Evolutionary conservation across 1,140 invertebrate species (phyloP), one percentile per base, ranked within the genome.

Genomic region (Drosophila virilis): DNA sequence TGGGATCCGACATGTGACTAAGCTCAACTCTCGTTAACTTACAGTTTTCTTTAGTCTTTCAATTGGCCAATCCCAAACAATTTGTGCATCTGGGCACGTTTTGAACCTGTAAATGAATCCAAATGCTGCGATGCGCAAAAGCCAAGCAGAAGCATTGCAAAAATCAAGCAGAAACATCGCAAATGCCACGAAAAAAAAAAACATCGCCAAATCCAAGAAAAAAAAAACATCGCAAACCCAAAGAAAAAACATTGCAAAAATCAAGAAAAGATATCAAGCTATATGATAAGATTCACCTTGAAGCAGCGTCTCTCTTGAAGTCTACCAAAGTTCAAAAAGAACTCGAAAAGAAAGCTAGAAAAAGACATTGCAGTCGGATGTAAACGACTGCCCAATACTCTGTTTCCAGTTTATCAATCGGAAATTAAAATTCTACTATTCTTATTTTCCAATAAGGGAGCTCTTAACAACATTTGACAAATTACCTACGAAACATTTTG

Each of bases 71-170:
- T 6, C 38, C 38, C 9, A 6, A 12, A 6, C 38, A 40, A 40
- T 40, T 40, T 40, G 12, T 42, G 40, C 38, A 42, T 17, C 48
- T 60, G 46, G 33, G 32, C 55, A 33, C 46, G 48, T 64, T 70
- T 60, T 40, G 52, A 32, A 10, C 17, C 17, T 46, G 43, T 22
- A 6, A 22, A 10, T 15, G 15, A 10, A 17, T 46, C 5, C 1
- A 46, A 46, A 8, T 65, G 74, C 57, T 59, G 54, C 43, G 48
- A 71, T 46, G 66, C 54, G 50, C 75, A 55, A 43, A 71, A 66
- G 28, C 52, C 5, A 40, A 38, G 4, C 38, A 40, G 38, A 40
- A 40, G 22, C 22, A 22, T 22, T 3, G 22, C 22, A 22, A 22
- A 22, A 22, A 22, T 3, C 22, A 22, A 22, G 1, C 22, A 22